These are phyloP conservation scores for Pagrus major DNA, from an alignment of 2,113 vertebrate species.

Conservation along the genomic window DNA sequence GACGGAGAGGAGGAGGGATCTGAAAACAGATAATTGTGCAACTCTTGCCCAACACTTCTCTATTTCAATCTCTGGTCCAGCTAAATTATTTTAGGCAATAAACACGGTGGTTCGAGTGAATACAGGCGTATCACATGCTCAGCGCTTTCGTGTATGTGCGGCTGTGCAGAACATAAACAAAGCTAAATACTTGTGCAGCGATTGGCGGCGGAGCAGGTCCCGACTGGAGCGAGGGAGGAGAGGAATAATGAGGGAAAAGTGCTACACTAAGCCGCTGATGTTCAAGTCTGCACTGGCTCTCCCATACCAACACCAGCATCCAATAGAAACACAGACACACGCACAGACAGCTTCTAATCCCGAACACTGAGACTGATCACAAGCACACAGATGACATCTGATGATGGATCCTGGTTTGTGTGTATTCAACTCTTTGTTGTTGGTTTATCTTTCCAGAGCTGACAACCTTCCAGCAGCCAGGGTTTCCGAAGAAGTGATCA, in stretches of 20 bases:
- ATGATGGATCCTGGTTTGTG: conserved; percentile 39
- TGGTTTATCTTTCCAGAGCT: conserved; percentile 8
- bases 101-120: conserved; percentile 23
- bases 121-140: conserved; percentile 19
- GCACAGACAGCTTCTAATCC: conserved; percentile 15
- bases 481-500: conserved; percentile 22
- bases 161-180: conserved; percentile 60
- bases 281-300: conserved; percentile 80
- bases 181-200: conserved; percentile 35
- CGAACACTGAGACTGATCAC: conserved; percentile 45
- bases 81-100: conserved; percentile 8
- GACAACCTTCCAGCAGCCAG: conserved; percentile 4
- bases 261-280: conserved; percentile 31
- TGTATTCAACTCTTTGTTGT: conserved; percentile 14
- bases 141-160: conserved; percentile 33
- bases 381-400: conserved; percentile 20
- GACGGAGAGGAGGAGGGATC: background rate
- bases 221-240: conserved; percentile 42
- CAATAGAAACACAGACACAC: conserved; percentile 13
- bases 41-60: conserved; percentile 47
- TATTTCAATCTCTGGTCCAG: conserved; percentile 30
- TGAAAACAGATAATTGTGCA: conserved; percentile 46
- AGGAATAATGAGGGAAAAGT: conserved; percentile 47
- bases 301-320: conserved; percentile 38
- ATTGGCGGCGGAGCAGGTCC: conserved; percentile 53